These are phyloP conservation scores for Cephus spinipes DNA, from an alignment of 2,888 invertebrate species.

Conservation along the genomic window DNA sequence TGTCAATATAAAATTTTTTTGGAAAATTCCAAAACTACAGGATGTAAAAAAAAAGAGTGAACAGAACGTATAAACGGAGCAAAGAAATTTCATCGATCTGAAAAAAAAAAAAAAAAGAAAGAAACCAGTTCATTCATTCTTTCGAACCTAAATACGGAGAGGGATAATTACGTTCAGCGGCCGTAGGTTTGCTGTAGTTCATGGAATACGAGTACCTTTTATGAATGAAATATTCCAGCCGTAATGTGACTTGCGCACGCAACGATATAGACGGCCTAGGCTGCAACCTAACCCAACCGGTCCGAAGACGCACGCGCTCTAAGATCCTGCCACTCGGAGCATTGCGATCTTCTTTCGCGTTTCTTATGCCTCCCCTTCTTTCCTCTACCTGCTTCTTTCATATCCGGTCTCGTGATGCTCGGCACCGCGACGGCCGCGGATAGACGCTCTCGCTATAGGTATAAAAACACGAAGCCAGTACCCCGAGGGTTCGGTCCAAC, in stretches of 20 bases:
- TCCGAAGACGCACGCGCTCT: constrained; percentile 26
- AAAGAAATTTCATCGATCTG: background rate
- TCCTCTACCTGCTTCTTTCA: background rate
- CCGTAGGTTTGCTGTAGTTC: constrained; percentile 31
- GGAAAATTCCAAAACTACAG: background rate
- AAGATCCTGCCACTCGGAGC: constrained; percentile 25
- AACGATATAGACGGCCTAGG: constrained; percentile 32
- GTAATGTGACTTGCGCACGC: constrained; percentile 61
- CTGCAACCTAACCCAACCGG: constrained; percentile 31
- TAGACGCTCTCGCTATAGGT: background rate
- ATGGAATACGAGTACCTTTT: constrained; percentile 54
- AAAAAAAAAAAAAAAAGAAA: constrained; percentile 33
- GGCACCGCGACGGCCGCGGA: constrained; percentile 2
- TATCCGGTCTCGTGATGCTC: constrained; percentile 6
- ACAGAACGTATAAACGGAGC: background rate
- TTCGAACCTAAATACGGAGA: constrained; percentile 23
- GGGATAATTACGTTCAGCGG: constrained; percentile 47
- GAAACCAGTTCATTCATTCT: constrained; percentile 51
- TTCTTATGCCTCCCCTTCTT: background rate
- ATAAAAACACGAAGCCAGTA: background rate
- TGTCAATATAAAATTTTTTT: background rate
- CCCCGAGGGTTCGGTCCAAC: background rate
- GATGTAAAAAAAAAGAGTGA: background rate
- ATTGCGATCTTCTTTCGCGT: constrained; percentile 15
- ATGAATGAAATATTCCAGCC: constrained; percentile 65